phyloP scores from a whole-genome alignment of 1,140 invertebrate genomes.

The Cydia fagiglandana region DNA sequence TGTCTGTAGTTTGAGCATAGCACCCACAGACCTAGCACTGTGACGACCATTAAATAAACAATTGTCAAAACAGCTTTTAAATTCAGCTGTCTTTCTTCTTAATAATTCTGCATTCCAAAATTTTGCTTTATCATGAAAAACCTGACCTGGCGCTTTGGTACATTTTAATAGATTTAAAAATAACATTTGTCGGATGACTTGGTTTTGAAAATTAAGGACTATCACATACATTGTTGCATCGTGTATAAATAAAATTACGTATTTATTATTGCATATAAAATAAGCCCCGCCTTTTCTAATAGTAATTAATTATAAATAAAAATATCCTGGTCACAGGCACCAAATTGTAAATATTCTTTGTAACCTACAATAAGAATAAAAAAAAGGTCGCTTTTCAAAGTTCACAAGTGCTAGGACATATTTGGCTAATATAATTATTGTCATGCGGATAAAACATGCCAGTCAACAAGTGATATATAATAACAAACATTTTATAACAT shows the following conservation, averaged over 20 bases:
- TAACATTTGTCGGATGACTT: too few species aligned
- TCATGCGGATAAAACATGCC: slow-evolving; percentile 1
- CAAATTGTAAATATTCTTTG: neutral
- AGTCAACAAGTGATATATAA: slow-evolving; percentile 19
- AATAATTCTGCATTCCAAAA: too few species aligned
- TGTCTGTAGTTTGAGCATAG: slow-evolving; percentile 19
- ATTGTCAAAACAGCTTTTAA: too few species aligned
- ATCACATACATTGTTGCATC: too few species aligned
- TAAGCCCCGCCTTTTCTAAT: neutral
- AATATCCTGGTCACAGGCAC: slow-evolving; percentile 9
- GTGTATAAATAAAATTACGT: too few species aligned
- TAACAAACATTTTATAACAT: slow-evolving; percentile 17
- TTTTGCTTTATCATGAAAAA: too few species aligned
- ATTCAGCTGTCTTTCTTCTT: too few species aligned
- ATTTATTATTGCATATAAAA: neutral
- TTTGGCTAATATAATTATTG: neutral
- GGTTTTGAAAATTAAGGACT: too few species aligned
- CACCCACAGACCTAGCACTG: slow-evolving; percentile 2
- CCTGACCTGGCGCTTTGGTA: too few species aligned
- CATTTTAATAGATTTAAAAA: too few species aligned
- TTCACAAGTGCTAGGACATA: neutral
- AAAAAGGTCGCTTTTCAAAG: neutral
- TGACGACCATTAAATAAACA: too few species aligned
- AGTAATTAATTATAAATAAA: too few species aligned
- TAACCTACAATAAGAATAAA: neutral